A percentile compares a stretch with the other conserved stretches of the same genome.
Conservation (phyloP, 2,797 vertebrate species). For the Sparus aurata region DNA sequence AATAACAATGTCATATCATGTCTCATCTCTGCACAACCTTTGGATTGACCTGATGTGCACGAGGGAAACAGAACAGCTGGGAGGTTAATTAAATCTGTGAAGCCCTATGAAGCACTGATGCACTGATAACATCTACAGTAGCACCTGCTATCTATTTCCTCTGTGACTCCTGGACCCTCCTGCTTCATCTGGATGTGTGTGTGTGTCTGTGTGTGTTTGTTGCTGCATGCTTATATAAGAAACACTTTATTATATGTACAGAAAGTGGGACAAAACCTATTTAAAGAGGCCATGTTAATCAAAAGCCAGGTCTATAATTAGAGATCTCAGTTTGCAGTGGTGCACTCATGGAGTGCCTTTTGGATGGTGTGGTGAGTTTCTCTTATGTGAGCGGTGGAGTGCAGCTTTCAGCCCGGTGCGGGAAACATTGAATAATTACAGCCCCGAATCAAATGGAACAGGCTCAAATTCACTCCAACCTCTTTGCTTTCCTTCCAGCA, state of each 20-base stretch:
- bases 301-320: conserved; percentile 65
- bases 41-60: conserved; percentile 35
- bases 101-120: conserved; percentile 53
- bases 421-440: conserved; percentile 38
- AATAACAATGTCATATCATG: not conserved
- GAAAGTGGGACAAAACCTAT: conserved; percentile 72
- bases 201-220: not conserved
- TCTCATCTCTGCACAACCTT: conserved; percentile 5
- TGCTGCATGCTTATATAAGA: conserved; percentile 40
- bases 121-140: conserved; percentile 40
- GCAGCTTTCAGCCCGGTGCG: conserved; percentile 33
- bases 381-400: conserved; percentile 26
- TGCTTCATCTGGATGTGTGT: conserved; percentile 30
- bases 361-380: conserved; percentile 33
- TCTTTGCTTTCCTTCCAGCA: conserved; percentile 5
- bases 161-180: conserved; percentile 10
- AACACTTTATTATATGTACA: conserved; percentile 37
- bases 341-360: conserved; percentile 13
- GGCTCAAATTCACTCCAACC: not conserved
- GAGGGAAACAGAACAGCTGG: conserved; percentile 64
- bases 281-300: conserved; percentile 65
- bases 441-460: conserved; percentile 34
- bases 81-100: conserved; percentile 71
- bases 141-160: conserved; percentile 48
- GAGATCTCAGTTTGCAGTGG: conserved; percentile 44